Base-by-base conservation (phyloP, 2,113 vertebrate species). In the Sceloporus undulatus region DNA sequence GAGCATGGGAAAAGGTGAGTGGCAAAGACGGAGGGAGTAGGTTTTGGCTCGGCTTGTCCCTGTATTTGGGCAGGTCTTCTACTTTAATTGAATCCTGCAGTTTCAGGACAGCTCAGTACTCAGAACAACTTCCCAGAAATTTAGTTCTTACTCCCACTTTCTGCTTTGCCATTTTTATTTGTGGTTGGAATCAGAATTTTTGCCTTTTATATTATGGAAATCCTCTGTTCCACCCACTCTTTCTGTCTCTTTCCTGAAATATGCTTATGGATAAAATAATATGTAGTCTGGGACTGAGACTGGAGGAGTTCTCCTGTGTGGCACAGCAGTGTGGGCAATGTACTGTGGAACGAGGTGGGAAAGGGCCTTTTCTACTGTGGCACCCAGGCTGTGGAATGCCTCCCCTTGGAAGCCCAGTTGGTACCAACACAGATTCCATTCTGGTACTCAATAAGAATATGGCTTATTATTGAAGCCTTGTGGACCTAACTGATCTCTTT, bases 1-100 rank as follows among this genome's bases (percentile, higher is more conserved):
- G 98, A 98, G 91, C 95, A 96, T 1, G 98, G 98, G 73, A 98
- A 98, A 93, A 98, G 98, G 98, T 98, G 96, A 94, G 94, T 29
- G 29, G 78, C 52, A 19, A n/a, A 25, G 38, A 85, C 40, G 59
- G 25, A 21, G 62, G 23, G n/a, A 9, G 59, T 13, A 16, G 3
- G 34, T 1, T 42, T 16, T 3, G 19, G 25, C 9, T 62, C 52
- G 4, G 5, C 34, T 85, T 3, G 19, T 76, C 0, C 19, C 56
- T 25, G 5, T 5, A 13, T 2, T 65, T 29, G 5, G 9, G 56
- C 0, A 1, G 8, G 78, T 29, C 75, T 18, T 27, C 34, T 34
- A 79, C 40, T 23, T 59, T 0, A 0, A 4, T n/a, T 86, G 19
- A 4, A 81, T 21, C 52, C 0, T 0, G 2, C 18, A 29, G 76